Percentiles rank a stretch among this genome's conserved stretches.
Evolutionary conservation across 2,888 invertebrate genomes (phyloP).

Genomic region (Drosophila fungiperda): DNA sequence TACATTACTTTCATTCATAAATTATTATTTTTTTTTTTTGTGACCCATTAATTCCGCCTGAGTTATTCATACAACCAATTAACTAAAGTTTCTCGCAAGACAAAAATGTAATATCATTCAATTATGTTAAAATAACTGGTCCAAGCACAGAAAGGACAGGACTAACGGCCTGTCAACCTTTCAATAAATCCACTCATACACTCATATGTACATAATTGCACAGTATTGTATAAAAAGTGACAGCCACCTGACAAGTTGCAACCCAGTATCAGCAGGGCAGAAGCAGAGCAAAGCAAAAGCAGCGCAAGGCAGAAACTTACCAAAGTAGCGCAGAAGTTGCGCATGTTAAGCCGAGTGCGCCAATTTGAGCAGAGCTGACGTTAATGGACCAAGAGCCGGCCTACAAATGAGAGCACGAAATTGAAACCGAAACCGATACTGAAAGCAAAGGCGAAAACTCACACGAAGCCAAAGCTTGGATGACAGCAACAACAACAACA

Average conservation of each 20-base stretch:
- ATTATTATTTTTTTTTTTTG: not conserved
- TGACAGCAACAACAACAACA: constrained; percentile 6
- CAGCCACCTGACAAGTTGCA: constrained; percentile 10
- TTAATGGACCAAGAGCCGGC: constrained; percentile 63
- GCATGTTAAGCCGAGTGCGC: constrained; percentile 52
- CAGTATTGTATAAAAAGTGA: constrained; percentile 51
- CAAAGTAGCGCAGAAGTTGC: not conserved
- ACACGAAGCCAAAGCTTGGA: constrained; percentile 7
- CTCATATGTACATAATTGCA: constrained; percentile 15
- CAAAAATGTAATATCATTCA: constrained; percentile 19
- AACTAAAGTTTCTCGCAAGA: not conserved
- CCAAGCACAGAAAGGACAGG: constrained; percentile 1
- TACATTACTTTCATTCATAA: constrained; percentile 19
- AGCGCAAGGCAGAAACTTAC: not conserved
- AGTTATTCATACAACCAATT: constrained; percentile 13
- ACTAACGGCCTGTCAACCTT: constrained; percentile 50
- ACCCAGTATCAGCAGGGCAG: constrained; percentile 13
- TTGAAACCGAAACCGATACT: constrained; percentile 3
- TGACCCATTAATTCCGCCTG: not conserved
- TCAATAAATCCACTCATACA: constrained; percentile 35
- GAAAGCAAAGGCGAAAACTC: constrained; percentile 7
- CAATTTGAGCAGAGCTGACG: constrained; percentile 49
- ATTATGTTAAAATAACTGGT: constrained; percentile 18
- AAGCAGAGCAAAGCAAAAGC: constrained; percentile 1
- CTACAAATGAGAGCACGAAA: constrained; percentile 13